Evolutionary conservation across 2,113 vertebrate species (phyloP).

Genomic region (Ariopsis seemanni): DNA sequence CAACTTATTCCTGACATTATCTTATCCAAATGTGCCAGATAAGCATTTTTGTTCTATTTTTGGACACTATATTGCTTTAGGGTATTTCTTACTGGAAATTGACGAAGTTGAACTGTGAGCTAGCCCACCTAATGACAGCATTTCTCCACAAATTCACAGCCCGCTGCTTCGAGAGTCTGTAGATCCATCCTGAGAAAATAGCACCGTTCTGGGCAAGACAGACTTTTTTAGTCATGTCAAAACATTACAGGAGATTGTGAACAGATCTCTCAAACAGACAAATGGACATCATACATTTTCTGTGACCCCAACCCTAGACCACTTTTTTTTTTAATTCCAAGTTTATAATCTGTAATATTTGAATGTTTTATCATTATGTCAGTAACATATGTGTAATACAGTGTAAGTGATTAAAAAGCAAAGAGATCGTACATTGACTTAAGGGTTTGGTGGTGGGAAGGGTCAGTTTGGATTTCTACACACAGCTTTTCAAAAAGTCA

Average conservation of each 20-base stretch:
- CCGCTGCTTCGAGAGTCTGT: constrained; percentile 16
- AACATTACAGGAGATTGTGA: background rate
- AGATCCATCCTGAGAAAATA: constrained; percentile 14
- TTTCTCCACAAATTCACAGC: constrained; percentile 9
- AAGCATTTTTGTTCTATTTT: constrained; percentile 36
- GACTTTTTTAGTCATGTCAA: constrained; percentile 1
- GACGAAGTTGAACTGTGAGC: constrained; percentile 30
- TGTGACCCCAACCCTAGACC: background rate
- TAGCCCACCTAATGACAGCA: constrained; percentile 29
- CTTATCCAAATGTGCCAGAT: constrained; percentile 40
- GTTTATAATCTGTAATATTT: background rate
- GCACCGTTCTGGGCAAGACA: constrained; percentile 7
- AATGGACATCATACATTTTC: background rate
- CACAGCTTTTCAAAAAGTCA: background rate
- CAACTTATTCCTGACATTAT: constrained; percentile 14
- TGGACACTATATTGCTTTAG: constrained; percentile 10
- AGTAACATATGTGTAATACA: background rate
- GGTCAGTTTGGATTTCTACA: background rate
- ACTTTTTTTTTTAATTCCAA: background rate
- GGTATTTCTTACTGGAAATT: constrained; percentile 34
- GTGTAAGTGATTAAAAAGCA: background rate
- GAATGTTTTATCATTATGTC: background rate
- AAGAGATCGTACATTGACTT: background rate
- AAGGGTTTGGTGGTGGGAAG: background rate
- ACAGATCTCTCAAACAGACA: background rate